A percentile compares a stretch with the other conserved stretches of the same genome.
phyloP scores from a whole-genome alignment of 2,797 vertebrate genomes.

The Cossypha heuglini region DNA sequence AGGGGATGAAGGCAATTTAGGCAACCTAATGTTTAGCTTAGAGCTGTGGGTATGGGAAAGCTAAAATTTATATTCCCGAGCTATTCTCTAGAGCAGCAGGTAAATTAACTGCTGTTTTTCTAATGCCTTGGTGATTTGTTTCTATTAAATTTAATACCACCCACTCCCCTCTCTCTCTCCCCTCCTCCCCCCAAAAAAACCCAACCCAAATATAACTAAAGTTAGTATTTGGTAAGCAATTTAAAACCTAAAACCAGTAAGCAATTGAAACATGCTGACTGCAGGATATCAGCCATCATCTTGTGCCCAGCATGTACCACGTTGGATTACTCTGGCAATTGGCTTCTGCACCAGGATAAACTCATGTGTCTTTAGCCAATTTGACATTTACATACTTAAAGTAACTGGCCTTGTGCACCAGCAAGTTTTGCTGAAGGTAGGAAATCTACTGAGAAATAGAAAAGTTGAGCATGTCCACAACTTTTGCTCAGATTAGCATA shows the following conservation, averaged over 20 bases:
- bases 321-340: neutral
- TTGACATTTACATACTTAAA: neutral
- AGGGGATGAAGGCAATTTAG: neutral
- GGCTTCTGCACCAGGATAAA: neutral
- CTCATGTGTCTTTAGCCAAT: neutral
- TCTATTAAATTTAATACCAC: neutral
- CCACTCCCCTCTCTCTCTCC: neutral
- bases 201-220: neutral
- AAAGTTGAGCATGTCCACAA: neutral
- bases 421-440: neutral
- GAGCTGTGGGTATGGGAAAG: neutral
- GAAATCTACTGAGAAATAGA: neutral
- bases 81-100: neutral
- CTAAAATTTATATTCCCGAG: neutral
- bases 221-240: neutral
- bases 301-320: rapidly evolving
- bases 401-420: neutral
- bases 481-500: neutral
- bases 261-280: neutral
- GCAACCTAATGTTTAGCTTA: neutral
- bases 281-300: neutral
- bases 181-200: rapidly evolving
- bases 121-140: neutral
- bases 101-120: neutral
- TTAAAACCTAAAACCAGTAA: neutral